Evolutionary conservation across 1,140 invertebrate species (phyloP).

Genomic region (Epicauta chinensis): DNA sequence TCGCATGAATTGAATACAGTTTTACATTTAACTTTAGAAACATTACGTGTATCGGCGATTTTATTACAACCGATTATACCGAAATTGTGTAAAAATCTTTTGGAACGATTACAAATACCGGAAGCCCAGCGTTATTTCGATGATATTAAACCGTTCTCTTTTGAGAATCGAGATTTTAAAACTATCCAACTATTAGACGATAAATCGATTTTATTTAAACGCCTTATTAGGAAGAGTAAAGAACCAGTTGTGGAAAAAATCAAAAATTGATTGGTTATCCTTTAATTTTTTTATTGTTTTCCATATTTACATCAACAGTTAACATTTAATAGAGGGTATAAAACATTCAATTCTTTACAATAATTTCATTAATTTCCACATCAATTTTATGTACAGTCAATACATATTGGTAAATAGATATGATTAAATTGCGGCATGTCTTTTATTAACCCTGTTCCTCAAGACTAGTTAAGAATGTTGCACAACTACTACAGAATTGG

Average conservation of each 20-base stretch:
- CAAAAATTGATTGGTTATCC: neutral
- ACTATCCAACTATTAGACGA: conserved; percentile 25
- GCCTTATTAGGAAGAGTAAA: conserved; percentile 30
- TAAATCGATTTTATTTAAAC: conserved; percentile 38
- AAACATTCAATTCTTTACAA: conserved; percentile 22
- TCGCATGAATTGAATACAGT: conserved; percentile 61
- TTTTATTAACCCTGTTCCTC: too few relatives aligned
- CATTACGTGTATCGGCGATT: conserved; percentile 68
- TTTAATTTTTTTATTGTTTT: neutral
- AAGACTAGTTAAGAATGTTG: too few relatives aligned
- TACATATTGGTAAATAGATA: too few relatives aligned
- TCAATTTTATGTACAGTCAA: too few relatives aligned
- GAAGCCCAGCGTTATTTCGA: conserved; percentile 48
- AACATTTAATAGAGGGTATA: conserved; percentile 20
- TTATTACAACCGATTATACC: conserved; percentile 83
- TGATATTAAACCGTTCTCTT: conserved; percentile 42
- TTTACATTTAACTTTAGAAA: conserved; percentile 78
- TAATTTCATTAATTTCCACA: neutral
- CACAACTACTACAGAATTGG: too few relatives aligned
- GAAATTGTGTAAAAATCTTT: conserved; percentile 54
- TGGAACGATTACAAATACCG: conserved; percentile 60
- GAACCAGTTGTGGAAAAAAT: neutral
- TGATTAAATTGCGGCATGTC: too few relatives aligned
- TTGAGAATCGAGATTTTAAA: conserved; percentile 32
- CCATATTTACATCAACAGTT: conserved; percentile 15